Evolutionary conservation across 2,797 vertebrate species (phyloP).

Genomic region (Stomatorhinus walkeri): DNA sequence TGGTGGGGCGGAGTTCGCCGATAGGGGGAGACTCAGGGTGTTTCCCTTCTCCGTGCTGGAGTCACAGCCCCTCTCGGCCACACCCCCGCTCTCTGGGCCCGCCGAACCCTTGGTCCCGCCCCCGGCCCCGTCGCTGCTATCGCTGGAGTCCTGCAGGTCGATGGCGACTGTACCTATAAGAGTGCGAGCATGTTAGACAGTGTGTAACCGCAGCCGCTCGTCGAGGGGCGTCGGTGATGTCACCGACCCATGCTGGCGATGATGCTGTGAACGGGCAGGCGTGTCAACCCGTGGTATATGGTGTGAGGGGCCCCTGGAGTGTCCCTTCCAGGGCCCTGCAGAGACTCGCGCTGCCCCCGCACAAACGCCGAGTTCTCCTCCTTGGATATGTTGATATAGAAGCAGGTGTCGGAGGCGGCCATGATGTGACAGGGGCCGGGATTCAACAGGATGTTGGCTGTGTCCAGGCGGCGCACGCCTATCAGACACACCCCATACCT

Average conservation of each 20-base stretch:
- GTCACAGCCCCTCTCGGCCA: slow-evolving; percentile 39
- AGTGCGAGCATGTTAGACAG: background rate
- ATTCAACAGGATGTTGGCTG: slow-evolving; percentile 70
- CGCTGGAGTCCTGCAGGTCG: slow-evolving; percentile 71
- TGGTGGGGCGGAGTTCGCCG: slow-evolving; percentile 53
- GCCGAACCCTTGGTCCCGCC: slow-evolving; percentile 39
- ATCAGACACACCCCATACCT: slow-evolving; percentile 76
- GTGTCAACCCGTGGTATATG: slow-evolving; percentile 73
- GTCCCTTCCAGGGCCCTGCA: slow-evolving; percentile 50
- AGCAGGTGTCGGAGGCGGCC: slow-evolving; percentile 69
- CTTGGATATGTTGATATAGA: slow-evolving; percentile 79
- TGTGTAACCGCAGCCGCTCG: slow-evolving; percentile 31
- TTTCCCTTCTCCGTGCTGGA: slow-evolving; percentile 46
- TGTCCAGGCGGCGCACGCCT: slow-evolving; percentile 67
- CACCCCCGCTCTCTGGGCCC: slow-evolving; percentile 52
- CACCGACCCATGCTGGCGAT: slow-evolving; percentile 79
- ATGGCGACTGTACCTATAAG: slow-evolving; percentile 70
- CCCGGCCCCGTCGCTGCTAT: slow-evolving; percentile 61
- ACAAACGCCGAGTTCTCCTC: slow-evolving; percentile 78
- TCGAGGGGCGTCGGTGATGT: background rate
- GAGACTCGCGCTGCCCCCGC: slow-evolving; percentile 62
- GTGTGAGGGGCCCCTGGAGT: slow-evolving; percentile 51
- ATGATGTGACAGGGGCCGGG: slow-evolving; percentile 75
- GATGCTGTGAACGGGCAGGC: slow-evolving; percentile 74
- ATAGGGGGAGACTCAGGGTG: slow-evolving; percentile 59